phyloP scores from a whole-genome alignment of 2,113 vertebrate genomes.

The Sylvilagus bachmani region DNA sequence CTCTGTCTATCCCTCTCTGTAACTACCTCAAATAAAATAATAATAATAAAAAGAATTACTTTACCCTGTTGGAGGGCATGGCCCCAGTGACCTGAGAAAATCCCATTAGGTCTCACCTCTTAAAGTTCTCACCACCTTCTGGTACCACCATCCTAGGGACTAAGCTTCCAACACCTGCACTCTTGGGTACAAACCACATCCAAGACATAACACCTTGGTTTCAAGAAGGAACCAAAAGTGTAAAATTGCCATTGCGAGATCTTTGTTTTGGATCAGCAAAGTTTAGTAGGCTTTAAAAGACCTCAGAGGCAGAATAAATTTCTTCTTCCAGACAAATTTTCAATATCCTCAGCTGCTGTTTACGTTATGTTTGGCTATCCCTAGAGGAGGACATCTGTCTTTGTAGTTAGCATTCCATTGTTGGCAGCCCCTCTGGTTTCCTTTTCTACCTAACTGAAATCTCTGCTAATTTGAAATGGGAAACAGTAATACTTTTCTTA shows the following conservation, averaged over 20 bases:
- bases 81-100: too few relatives aligned
- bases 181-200: too few relatives aligned
- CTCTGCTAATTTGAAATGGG: constrained; percentile 58
- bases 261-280: neutral
- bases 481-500: constrained; percentile 55
- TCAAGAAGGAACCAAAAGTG: constrained; percentile 39
- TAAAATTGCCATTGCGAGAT: neutral
- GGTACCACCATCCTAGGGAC: too few relatives aligned
- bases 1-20: too few relatives aligned
- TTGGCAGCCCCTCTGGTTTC: constrained; percentile 45
- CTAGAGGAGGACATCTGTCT: constrained; percentile 48
- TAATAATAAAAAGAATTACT: too few relatives aligned
- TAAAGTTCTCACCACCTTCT: too few relatives aligned
- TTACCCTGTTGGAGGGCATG: too few relatives aligned
- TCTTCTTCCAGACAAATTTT: constrained; percentile 24
- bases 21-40: too few relatives aligned
- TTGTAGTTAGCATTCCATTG: constrained; percentile 18
- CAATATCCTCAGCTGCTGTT: constrained; percentile 37
- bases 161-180: too few relatives aligned
- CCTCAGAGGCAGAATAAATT: neutral
- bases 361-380: constrained; percentile 20
- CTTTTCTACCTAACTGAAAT: constrained; percentile 51
- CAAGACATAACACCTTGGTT: neutral
- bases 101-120: too few relatives aligned
- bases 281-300: constrained; percentile 20